These are phyloP conservation scores for Acholoe squamosa DNA, from an alignment of 2,888 invertebrate genomes.

Conservation along the genomic window DNA sequence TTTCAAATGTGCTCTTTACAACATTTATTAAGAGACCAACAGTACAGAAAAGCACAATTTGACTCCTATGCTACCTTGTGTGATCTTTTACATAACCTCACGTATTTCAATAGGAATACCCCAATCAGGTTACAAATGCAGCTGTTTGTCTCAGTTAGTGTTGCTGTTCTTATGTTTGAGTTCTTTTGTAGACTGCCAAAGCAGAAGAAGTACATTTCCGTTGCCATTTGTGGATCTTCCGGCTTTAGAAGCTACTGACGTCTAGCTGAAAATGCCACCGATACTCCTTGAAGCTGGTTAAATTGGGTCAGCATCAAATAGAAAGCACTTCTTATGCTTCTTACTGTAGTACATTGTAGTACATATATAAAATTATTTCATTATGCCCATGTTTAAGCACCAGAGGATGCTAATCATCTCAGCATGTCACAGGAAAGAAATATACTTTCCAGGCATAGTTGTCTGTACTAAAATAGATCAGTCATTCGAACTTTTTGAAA, in stretches of 20 bases:
- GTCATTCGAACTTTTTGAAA: not conserved
- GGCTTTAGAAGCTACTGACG: not conserved
- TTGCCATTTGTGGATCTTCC: not conserved
- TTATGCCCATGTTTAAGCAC: not conserved
- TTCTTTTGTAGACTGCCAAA: not conserved
- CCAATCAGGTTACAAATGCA: slow-evolving; percentile 6
- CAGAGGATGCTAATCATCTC: not conserved
- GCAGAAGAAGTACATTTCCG: slow-evolving; percentile 3
- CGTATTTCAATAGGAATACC: not conserved
- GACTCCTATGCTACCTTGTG: not conserved
- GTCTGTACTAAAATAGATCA: not conserved
- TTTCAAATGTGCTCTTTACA: not conserved
- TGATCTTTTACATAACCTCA: slow-evolving; percentile 24
- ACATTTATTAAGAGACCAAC: not conserved
- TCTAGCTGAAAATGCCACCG: not conserved
- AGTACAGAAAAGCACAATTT: not conserved
- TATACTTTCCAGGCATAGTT: not conserved
- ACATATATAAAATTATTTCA: not conserved
- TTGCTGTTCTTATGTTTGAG: not conserved
- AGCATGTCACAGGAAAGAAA: not conserved
- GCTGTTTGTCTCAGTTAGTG: not conserved
- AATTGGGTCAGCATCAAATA: not conserved
- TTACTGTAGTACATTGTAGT: not conserved
- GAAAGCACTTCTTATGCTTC: not conserved
- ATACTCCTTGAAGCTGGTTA: not conserved